Conservation (phyloP, 2,888 invertebrate genomes). For the Tenthredo amoena region DNA sequence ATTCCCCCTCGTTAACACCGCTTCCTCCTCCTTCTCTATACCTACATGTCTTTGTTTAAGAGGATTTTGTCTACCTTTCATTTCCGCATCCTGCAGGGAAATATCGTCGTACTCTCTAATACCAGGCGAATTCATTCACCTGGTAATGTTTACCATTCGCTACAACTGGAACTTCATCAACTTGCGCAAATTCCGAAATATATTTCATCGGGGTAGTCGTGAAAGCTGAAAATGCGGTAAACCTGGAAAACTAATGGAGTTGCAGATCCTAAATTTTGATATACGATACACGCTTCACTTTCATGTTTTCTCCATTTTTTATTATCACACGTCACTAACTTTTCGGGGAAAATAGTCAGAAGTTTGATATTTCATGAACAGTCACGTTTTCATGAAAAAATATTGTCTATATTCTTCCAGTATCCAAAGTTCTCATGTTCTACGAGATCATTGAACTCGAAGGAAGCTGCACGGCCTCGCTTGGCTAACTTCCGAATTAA, state of each 20-base stretch:
- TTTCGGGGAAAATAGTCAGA: not conserved
- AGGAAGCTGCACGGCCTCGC: not conserved
- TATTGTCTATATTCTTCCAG: not conserved
- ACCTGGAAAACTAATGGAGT: not conserved
- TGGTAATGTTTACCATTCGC: not conserved
- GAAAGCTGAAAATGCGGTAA: not conserved
- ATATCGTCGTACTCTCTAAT: not conserved
- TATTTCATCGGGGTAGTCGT: not conserved
- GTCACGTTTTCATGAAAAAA: not conserved
- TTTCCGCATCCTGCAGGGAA: conserved; percentile 8
- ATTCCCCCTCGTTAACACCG: not conserved
- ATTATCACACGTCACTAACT: not conserved
- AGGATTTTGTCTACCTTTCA: conserved; percentile 24
- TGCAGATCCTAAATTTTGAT: not conserved
- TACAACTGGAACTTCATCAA: not conserved
- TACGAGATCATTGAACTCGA: conserved; percentile 30
- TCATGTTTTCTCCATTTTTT: not conserved
- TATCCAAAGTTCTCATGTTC: not conserved
- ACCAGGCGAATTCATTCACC: not conserved
- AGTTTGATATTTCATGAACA: not conserved
- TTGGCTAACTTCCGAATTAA: conserved; percentile 38
- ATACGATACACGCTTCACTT: not conserved
- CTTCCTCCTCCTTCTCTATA: not conserved
- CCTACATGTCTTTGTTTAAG: conserved; percentile 7
- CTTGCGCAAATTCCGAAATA: not conserved